These are phyloP conservation scores for Crambe crambe DNA, from an alignment of 37 sponge, comb jelly and placozoan genomes.

Conservation along the genomic window DNA sequence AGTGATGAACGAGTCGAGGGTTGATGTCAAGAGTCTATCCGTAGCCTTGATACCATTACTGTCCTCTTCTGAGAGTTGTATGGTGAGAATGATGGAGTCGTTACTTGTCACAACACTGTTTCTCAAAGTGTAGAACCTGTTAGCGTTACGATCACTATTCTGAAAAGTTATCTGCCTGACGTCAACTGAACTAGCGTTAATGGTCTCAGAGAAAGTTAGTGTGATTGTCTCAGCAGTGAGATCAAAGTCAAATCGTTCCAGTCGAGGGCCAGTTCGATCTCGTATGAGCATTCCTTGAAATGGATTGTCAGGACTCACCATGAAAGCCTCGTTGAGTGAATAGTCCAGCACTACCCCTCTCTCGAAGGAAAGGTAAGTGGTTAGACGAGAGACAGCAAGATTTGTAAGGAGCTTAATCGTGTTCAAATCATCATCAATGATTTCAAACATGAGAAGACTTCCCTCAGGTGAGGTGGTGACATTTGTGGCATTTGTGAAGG, in stretches of 20 bases:
- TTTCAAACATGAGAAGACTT: slow-evolving; percentile 26
- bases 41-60: slow-evolving; percentile 80
- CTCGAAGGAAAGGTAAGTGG: slow-evolving; percentile 64
- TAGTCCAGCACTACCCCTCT: slow-evolving; percentile 68
- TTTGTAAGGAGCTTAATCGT: slow-evolving; percentile 58
- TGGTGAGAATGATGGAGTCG: slow-evolving; percentile 59
- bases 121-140: slow-evolving; percentile 48
- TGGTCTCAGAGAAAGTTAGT: slow-evolving; percentile 82
- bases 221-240: slow-evolving; percentile 47
- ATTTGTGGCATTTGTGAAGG: slow-evolving; percentile 41
- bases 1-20: slow-evolving; percentile 59
- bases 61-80: slow-evolving; percentile 72
- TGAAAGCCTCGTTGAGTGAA: slow-evolving; percentile 76
- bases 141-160: slow-evolving; percentile 59
- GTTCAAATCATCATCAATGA: slow-evolving; percentile 71
- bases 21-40: slow-evolving; percentile 57
- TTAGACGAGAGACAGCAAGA: slow-evolving; percentile 44
- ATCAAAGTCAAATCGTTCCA: slow-evolving; percentile 61
- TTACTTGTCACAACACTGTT: slow-evolving; percentile 45
- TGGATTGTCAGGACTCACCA: slow-evolving; percentile 22
- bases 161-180: slow-evolving; percentile 76
- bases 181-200: slow-evolving; percentile 79
- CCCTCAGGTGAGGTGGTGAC: slow-evolving; percentile 8
- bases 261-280: slow-evolving; percentile 71
- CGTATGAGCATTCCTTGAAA: slow-evolving; percentile 5